phyloP scores from a whole-genome alignment of 37 sponge, comb jelly and placozoan genomes.

The Cliona cf. orientalis region DNA sequence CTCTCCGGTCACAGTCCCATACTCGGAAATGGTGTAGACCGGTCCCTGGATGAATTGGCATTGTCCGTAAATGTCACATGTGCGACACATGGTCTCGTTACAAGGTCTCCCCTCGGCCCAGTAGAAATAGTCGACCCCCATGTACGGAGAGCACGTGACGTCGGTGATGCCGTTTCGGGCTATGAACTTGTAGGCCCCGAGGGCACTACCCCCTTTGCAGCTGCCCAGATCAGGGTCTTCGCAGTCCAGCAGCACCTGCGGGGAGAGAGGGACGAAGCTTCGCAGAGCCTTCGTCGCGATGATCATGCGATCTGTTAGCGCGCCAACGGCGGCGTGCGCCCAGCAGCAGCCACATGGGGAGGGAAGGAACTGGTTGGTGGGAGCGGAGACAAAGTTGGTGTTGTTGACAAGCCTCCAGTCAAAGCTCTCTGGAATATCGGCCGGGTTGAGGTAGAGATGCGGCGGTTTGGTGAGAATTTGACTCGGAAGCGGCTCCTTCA shows the following conservation, averaged over 20 bases:
- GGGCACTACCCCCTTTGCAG: slow-evolving; percentile 65
- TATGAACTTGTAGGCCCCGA: slow-evolving; percentile 80
- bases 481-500: slow-evolving; percentile 28
- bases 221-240: slow-evolving; percentile 33
- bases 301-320: slow-evolving; percentile 79
- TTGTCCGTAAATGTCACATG: slow-evolving; percentile 51
- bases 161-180: slow-evolving; percentile 77
- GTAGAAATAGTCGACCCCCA: slow-evolving; percentile 56
- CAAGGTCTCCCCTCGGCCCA: slow-evolving; percentile 70
- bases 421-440: slow-evolving; percentile 48
- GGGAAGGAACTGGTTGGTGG: slow-evolving; percentile 78
- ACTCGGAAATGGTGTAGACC: slow-evolving; percentile 51
- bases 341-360: slow-evolving; percentile 84
- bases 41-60: slow-evolving; percentile 61
- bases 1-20: slow-evolving; percentile 69
- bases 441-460: slow-evolving; percentile 13
- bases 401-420: slow-evolving; percentile 74
- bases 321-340: slow-evolving; percentile 80
- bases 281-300: slow-evolving; percentile 43
- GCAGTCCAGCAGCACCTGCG: slow-evolving; percentile 76
- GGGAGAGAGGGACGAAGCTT: slow-evolving; percentile 25
- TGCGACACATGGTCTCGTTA: slow-evolving; percentile 64
- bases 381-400: slow-evolving; percentile 50
- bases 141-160: slow-evolving; percentile 77
- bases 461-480: slow-evolving; percentile 37